Evolutionary conservation across 2,888 invertebrate genomes (phyloP).

Genomic region (Euplagia quadripunctaria): DNA sequence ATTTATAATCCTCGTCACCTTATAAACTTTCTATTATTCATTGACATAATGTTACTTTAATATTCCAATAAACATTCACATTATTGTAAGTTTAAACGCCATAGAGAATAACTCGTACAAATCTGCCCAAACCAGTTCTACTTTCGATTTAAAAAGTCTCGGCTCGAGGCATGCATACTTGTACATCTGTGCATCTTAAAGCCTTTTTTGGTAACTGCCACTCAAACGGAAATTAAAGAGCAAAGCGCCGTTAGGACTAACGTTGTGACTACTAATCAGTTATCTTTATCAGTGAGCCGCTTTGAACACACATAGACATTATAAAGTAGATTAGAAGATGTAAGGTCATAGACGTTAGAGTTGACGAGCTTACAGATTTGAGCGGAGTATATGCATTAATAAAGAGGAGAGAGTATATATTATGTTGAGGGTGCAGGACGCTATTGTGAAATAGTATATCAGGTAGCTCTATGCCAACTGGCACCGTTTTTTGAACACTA

Average conservation of each 20-base stretch:
- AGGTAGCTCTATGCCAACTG: too few species aligned
- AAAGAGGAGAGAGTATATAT: too few species aligned
- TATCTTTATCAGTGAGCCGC: constrained; percentile 67
- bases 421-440: too few species aligned
- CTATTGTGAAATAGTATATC: too few species aligned
- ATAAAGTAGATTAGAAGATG: neutral
- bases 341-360: neutral
- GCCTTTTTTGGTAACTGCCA: constrained; percentile 44
- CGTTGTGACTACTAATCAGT: constrained; percentile 65
- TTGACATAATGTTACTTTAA: neutral
- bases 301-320: constrained; percentile 15
- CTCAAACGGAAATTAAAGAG: constrained; percentile 68
- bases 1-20: neutral
- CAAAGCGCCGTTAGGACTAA: constrained; percentile 65
- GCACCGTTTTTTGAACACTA: too few species aligned
- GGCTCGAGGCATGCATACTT: constrained; percentile 18
- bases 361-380: neutral
- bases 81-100: neutral
- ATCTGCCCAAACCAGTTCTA: constrained; percentile 5
- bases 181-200: constrained; percentile 24
- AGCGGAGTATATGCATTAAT: neutral
- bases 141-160: constrained; percentile 5
- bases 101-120: neutral
- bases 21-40: too few species aligned
- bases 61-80: neutral